Percentiles rank a stretch among this genome's conserved stretches.
Conservation (phyloP, 2,113 vertebrate genomes). For the Ranitomeya imitator region DNA sequence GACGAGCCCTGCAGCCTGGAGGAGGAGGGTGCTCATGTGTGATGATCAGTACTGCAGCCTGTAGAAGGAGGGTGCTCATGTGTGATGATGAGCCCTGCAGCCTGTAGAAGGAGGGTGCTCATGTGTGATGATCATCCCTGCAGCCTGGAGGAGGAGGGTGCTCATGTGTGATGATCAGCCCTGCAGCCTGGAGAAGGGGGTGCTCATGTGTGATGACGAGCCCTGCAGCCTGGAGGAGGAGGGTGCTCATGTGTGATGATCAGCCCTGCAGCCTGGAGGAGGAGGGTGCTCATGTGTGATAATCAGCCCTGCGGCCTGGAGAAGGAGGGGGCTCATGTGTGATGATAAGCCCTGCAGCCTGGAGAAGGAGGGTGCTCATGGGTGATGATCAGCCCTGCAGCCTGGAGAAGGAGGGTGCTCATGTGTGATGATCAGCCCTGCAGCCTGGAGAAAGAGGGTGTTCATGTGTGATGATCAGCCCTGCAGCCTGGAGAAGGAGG, state of each 20-base stretch:
- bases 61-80: not conserved
- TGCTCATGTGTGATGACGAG: not conserved
- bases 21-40: not conserved
- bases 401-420: not conserved
- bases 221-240: not conserved
- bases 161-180: not conserved
- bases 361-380: not conserved
- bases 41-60: not conserved
- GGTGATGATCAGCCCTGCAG: not conserved
- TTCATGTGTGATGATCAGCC: not conserved
- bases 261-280: not conserved
- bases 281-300: too few species aligned
- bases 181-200: not conserved
- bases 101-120: not conserved
- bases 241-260: not conserved
- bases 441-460: not conserved
- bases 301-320: not conserved
- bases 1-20: not conserved
- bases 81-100: not conserved
- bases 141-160: not conserved
- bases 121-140: not conserved
- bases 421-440: not conserved
- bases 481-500: not conserved
- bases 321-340: not conserved
- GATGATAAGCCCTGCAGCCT: not conserved